A percentile compares a stretch with the other conserved stretches of the same genome.
Conservation (phyloP, 2,888 invertebrate species). For the Osmoderma eremita region DNA sequence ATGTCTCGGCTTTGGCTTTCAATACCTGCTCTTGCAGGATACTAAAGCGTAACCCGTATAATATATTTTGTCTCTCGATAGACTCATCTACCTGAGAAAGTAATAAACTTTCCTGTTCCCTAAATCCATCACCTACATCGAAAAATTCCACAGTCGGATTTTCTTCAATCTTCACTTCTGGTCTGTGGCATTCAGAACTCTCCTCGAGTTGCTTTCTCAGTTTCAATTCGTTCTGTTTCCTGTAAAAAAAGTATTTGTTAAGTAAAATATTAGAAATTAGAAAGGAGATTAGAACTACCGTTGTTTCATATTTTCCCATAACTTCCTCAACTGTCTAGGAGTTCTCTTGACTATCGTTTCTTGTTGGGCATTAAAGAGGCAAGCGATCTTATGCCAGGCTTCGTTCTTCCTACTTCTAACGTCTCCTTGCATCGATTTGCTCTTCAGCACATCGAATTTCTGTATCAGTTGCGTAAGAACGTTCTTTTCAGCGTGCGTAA, state of each 20-base stretch:
- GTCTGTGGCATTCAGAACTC: not conserved
- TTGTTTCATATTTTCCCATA: slow-evolving; percentile 33
- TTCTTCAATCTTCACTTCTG: slow-evolving; percentile 19
- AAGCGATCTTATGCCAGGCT: slow-evolving; percentile 27
- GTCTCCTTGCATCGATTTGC: slow-evolving; percentile 23
- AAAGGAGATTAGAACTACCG: not conserved
- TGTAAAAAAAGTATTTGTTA: slow-evolving; percentile 7
- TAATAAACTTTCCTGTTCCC: slow-evolving; percentile 25
- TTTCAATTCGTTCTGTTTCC: slow-evolving; percentile 25
- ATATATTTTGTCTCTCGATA: not conserved
- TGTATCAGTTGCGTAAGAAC: slow-evolving; percentile 22
- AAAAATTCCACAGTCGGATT: slow-evolving; percentile 21
- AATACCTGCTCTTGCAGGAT: slow-evolving; percentile 10
- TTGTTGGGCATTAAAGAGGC: slow-evolving; percentile 22
- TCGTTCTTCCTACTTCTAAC: slow-evolving; percentile 18
- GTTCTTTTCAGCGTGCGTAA: slow-evolving; percentile 16
- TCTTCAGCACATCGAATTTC: slow-evolving; percentile 20
- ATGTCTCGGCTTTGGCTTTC: slow-evolving; percentile 22
- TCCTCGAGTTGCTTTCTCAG: slow-evolving; percentile 19
- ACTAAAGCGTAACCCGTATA: slow-evolving; percentile 9
- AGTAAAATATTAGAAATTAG: not conserved
- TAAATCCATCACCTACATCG: slow-evolving; percentile 24
- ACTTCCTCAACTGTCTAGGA: slow-evolving; percentile 17
- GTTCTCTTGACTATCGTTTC: slow-evolving; percentile 17
- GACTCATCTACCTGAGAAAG: not conserved